Evolutionary conservation across 1,140 invertebrate species (phyloP), one percentile per base, ranked within the genome.

Genomic region (Brachionus koreanus): DNA sequence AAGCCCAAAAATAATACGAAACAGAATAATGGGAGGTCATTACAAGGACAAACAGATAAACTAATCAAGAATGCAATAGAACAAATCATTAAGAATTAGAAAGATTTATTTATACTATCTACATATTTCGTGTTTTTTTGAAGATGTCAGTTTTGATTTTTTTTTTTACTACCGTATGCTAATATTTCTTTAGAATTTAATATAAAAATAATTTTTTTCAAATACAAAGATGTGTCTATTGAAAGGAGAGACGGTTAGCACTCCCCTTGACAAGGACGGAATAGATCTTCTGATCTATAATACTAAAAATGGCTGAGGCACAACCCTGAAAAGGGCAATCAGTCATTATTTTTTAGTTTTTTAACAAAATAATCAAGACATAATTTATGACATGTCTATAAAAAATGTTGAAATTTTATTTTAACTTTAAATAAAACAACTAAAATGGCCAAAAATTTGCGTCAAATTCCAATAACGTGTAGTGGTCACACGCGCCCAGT

Each of bases 401-500:
- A 23, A 29, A 52, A 46, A 23, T 23, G 2, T 39, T 37, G 5
- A 39, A 42, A 12, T 74, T 39, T 74, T 19, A 23, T 2, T 10
- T 39, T 5, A 23, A 65, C 1, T 42, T 13, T 42, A 1, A 13
- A 7, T 42, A 5, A 3, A n/a, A 29, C 9, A 29, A 35, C 37
- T 35, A 63, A 83, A 23, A 83, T 83, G 65, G 9, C 13, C 23
- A 79, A 72, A 75, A 75, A 29, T 63, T 43, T 83, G 6, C 67
- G 86, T 74, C 88, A 89, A 84, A 87, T 87, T 84, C 95, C 96
- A 85, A 90, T 98, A 86, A 97, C 95, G 84, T 98, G 96, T 89
- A 95, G 95, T 89, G 96, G 96, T 83, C 96, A 98, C 88, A 98
- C 96, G 57, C 91, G 96, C 86, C 96, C 96, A 65, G 96, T 98